These are phyloP conservation scores for Anoura caudifer DNA, from an alignment of 2,113 vertebrate genomes.

Conservation along the genomic window DNA sequence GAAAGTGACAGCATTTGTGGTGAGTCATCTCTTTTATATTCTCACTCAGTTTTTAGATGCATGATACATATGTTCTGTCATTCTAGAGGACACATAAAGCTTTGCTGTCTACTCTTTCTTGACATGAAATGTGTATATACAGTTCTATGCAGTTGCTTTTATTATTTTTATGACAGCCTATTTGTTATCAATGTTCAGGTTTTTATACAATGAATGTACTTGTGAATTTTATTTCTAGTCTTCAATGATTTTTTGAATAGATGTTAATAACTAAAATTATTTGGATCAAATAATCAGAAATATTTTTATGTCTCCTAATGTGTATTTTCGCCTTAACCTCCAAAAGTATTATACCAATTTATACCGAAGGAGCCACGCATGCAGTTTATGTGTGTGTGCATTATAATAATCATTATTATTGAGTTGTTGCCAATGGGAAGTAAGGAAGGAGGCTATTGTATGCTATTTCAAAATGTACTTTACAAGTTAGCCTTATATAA, in stretches of 20 bases:
- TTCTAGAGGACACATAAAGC: neutral
- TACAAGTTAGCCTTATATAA: neutral
- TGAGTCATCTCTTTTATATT: slow-evolving; percentile 68
- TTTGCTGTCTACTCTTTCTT: neutral
- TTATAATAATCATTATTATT: neutral
- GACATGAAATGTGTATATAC: neutral
- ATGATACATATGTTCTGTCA: fast-evolving
- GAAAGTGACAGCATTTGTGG: slow-evolving; percentile 93
- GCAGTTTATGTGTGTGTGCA: neutral
- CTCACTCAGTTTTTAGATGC: neutral
- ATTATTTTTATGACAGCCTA: neutral
- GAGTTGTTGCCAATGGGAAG: neutral
- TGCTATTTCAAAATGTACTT: neutral
- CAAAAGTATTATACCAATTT: neutral
- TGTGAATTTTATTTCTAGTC: neutral
- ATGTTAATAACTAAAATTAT: neutral
- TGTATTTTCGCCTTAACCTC: neutral
- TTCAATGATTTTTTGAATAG: neutral
- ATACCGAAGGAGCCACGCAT: neutral
- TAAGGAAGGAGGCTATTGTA: neutral
- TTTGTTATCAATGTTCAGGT: neutral
- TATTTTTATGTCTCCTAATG: neutral
- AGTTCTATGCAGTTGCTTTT: neutral
- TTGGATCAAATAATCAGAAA: neutral
- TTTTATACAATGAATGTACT: neutral